Conservation (phyloP, 2,113 vertebrate genomes). For the Malaclemys terrapin region DNA sequence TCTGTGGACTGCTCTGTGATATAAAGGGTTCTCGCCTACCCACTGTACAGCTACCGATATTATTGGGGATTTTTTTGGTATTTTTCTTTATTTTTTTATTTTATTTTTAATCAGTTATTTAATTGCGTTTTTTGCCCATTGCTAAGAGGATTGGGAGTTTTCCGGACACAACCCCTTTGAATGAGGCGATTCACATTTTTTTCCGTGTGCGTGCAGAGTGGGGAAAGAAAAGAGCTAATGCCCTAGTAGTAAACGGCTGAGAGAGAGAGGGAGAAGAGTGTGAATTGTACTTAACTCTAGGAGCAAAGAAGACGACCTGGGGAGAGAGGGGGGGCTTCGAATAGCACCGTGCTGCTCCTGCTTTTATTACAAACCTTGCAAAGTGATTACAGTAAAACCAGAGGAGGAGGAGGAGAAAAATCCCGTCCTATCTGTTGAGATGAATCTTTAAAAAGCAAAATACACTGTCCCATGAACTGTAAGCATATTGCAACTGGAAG, state of each 20-base stretch:
- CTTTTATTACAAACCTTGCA: constrained; percentile 68
- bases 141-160: constrained; percentile 75
- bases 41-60: constrained; percentile 60
- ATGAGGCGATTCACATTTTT: constrained; percentile 64
- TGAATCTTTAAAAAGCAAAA: constrained; percentile 72
- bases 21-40: constrained; percentile 37
- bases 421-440: constrained; percentile 49
- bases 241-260: constrained; percentile 66
- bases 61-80: constrained; percentile 7
- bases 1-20: constrained; percentile 69
- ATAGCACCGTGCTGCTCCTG: constrained; percentile 42
- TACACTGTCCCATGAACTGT: constrained; percentile 84
- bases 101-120: background rate
- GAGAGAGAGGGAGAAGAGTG: constrained; percentile 24
- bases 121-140: background rate
- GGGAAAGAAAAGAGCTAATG: constrained; percentile 55
- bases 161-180: constrained; percentile 64
- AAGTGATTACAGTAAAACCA: constrained; percentile 73
- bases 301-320: constrained; percentile 57
- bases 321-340: constrained; percentile 27
- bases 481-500: constrained; percentile 70
- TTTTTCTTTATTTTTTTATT: constrained; percentile 39
- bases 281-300: constrained; percentile 78
- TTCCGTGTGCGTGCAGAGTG: constrained; percentile 19
- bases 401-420: constrained; percentile 70